Evolutionary conservation across 2,888 invertebrate genomes (phyloP).

Genomic region (Cordilura impudica): DNA sequence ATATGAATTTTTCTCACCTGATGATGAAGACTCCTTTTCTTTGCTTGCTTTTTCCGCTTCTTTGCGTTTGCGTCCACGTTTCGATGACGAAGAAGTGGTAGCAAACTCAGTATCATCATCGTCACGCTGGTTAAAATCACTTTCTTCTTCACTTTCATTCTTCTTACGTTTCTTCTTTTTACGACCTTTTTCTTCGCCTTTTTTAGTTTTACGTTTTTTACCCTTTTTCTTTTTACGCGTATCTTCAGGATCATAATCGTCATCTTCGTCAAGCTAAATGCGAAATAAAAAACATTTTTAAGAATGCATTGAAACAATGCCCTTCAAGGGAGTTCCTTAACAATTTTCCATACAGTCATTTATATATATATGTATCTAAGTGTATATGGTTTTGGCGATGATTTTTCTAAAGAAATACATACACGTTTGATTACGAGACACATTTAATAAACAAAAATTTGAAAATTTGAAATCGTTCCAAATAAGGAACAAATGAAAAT

Average conservation of each 20-base stretch:
- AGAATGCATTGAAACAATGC: too few relatives aligned
- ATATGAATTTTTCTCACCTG: conserved; percentile 66
- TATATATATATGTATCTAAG: too few relatives aligned
- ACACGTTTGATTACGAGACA: too few relatives aligned
- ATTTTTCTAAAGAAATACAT: too few relatives aligned
- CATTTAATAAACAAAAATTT: too few relatives aligned
- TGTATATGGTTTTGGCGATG: too few relatives aligned
- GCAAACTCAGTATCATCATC: conserved; percentile 84
- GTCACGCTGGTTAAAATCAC: conserved; percentile 82
- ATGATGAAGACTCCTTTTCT: conserved; percentile 75
- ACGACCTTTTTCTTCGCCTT: conserved; percentile 95
- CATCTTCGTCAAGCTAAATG: conserved; percentile 80
- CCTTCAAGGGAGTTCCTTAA: too few relatives aligned
- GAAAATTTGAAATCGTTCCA: too few relatives aligned
- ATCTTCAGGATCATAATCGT: conserved; percentile 93
- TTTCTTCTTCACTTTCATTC: conserved; percentile 94
- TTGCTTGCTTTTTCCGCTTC: conserved; percentile 75
- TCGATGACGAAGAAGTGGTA: conserved; percentile 71
- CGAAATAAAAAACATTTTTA: not conserved
- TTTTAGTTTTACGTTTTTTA: conserved; percentile 95
- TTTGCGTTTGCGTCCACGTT: conserved; percentile 76
- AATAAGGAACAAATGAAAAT: too few relatives aligned
- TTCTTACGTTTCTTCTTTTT: conserved; percentile 96
- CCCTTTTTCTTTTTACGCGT: conserved; percentile 93
- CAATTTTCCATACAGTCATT: too few relatives aligned